Evolutionary conservation across 53 echinoderm and acorn worm genomes (phyloP).

Genomic region (Arbacia lixula): DNA sequence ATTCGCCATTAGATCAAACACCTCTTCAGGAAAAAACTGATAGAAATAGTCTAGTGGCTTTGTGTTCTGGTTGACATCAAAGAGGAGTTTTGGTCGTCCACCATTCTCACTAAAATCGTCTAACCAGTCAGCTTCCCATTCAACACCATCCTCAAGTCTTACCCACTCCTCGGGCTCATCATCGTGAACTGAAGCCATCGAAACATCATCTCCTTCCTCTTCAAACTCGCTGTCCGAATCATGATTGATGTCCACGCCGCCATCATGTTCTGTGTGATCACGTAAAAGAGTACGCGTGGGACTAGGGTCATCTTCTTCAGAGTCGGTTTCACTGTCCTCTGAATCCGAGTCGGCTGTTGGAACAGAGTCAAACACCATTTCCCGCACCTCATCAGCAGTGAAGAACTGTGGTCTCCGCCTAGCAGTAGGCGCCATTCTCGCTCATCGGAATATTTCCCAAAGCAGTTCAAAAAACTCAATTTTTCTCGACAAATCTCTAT

Average conservation of each 20-base stretch:
- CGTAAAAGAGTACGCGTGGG: background rate
- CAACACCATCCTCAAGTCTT: background rate
- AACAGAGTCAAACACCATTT: too few relatives aligned
- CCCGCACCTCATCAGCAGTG: too few relatives aligned
- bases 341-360: too few relatives aligned
- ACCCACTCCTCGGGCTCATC: conserved; percentile 8
- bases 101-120: conserved; percentile 7
- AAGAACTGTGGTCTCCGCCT: too few relatives aligned
- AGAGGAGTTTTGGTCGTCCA: conserved; percentile 17
- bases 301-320: background rate
- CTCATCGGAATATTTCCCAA: too few relatives aligned
- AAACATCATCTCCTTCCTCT: background rate
- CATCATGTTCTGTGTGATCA: background rate
- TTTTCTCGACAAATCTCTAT: too few relatives aligned
- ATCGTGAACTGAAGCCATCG: conserved; percentile 6
- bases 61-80: background rate
- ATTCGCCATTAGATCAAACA: conserved; percentile 19
- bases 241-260: conserved; percentile 1
- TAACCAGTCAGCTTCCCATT: conserved; percentile 8
- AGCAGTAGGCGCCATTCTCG: too few relatives aligned
- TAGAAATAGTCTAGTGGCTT: conserved; percentile 41
- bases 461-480: too few relatives aligned
- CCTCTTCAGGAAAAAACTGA: conserved; percentile 25
- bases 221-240: conserved; percentile 24
- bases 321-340: too few relatives aligned